phyloP scores from a whole-genome alignment of 2,797 vertebrate genomes.

The Sebastes miniatus region DNA sequence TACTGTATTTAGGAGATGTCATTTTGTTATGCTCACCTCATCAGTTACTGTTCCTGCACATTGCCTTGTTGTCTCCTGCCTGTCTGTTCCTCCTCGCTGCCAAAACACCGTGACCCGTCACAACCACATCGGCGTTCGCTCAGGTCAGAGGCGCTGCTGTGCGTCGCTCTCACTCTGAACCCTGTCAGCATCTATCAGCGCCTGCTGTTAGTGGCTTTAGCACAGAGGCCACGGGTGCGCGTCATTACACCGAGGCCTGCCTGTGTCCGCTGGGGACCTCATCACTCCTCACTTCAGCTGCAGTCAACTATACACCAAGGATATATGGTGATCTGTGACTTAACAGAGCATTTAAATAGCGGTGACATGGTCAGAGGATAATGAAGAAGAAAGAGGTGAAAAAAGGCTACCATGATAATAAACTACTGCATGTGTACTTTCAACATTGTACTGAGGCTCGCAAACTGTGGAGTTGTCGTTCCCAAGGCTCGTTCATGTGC shows the following conservation, averaged over 20 bases:
- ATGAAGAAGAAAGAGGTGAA: not conserved
- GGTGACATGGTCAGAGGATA: not conserved
- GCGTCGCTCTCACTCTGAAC: conserved; percentile 51
- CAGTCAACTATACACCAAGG: conserved; percentile 37
- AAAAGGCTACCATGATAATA: not conserved
- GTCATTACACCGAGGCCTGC: conserved; percentile 42
- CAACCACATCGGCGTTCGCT: conserved; percentile 1
- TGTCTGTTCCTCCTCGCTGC: not conserved
- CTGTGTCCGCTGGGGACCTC: conserved; percentile 26
- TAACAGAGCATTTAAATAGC: conserved; percentile 15
- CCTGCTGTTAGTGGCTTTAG: conserved; percentile 34
- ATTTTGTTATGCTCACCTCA: not conserved
- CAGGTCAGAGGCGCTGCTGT: conserved; percentile 56
- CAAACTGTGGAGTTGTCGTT: not conserved
- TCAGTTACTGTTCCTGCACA: not conserved
- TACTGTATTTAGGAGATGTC: not conserved
- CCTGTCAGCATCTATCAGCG: conserved; percentile 65
- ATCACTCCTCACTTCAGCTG: conserved; percentile 41
- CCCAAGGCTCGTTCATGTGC: not conserved
- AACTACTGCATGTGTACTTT: not conserved
- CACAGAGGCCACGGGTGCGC: conserved; percentile 36
- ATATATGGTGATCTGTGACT: conserved; percentile 36
- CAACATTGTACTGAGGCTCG: not conserved
- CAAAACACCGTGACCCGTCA: conserved; percentile 43
- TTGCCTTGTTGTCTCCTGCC: not conserved